phyloP scores from a whole-genome alignment of 1,140 invertebrate species.

The Ooceraea biroi region DNA sequence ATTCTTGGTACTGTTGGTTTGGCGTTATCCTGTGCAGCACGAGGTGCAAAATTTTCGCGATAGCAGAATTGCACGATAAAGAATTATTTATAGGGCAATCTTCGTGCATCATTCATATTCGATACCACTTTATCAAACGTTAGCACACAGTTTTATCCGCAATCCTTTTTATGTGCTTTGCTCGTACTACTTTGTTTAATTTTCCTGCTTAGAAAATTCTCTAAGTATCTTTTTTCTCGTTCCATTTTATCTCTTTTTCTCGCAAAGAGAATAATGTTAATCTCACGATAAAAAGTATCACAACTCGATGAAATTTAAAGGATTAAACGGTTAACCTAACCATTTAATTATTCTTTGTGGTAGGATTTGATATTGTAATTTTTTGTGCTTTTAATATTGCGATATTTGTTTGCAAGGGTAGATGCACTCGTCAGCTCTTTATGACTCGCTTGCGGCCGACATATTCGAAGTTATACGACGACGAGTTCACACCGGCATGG shows the following conservation, averaged over 20 bases:
- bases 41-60: constrained; percentile 3
- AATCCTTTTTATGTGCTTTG: no score
- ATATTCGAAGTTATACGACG: constrained; percentile 48
- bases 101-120: not conserved
- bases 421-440: constrained; percentile 31
- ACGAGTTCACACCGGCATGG: constrained; percentile 29
- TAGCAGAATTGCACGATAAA: not conserved
- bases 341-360: constrained; percentile 10
- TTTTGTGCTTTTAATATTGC: constrained; percentile 5
- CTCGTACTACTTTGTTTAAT: no score
- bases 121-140: no score
- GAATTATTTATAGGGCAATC: not conserved
- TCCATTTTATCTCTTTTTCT: no score
- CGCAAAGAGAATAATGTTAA: no score
- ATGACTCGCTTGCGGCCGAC: constrained; percentile 2
- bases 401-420: constrained; percentile 2
- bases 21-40: not conserved
- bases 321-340: not conserved
- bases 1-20: constrained; percentile 14
- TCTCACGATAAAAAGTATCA: not conserved
- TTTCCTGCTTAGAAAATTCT: no score
- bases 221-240: no score
- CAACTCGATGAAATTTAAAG: not conserved
- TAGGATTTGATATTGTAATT: no score
- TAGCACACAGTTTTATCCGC: no score